Evolutionary conservation across 2,113 vertebrate species (phyloP).

Genomic region (Nycticryphes semicollaris): DNA sequence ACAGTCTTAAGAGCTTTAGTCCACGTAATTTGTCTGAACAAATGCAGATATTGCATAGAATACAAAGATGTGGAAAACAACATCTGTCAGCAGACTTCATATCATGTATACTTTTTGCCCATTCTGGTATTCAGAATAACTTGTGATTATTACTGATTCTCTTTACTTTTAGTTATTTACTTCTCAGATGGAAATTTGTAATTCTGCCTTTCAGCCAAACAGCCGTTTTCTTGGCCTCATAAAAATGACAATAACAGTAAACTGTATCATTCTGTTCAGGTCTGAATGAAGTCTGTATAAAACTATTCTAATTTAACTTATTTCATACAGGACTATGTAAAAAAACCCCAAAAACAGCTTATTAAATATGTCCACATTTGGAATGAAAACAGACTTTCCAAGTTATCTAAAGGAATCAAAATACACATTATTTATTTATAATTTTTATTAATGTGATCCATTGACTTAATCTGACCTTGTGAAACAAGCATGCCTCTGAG

Average conservation of each 20-base stretch:
- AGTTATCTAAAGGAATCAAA: neutral
- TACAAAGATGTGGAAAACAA: neutral
- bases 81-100: neutral
- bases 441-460: neutral
- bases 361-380: neutral
- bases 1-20: neutral
- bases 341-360: neutral
- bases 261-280: neutral
- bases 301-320: neutral
- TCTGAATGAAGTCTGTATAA: neutral
- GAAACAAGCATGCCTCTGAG: neutral
- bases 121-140: neutral
- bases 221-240: neutral
- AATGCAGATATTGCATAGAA: neutral
- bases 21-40: neutral
- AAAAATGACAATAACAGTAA: neutral
- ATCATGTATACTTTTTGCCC: neutral
- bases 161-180: neutral
- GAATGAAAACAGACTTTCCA: neutral
- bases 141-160: neutral
- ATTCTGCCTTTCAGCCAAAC: neutral
- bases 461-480: neutral
- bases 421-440: neutral
- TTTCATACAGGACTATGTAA: neutral
- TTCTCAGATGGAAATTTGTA: neutral